Evolutionary conservation across 2,888 invertebrate species (phyloP), one percentile per base, ranked within the genome.

Genomic region (Spisula solida): DNA sequence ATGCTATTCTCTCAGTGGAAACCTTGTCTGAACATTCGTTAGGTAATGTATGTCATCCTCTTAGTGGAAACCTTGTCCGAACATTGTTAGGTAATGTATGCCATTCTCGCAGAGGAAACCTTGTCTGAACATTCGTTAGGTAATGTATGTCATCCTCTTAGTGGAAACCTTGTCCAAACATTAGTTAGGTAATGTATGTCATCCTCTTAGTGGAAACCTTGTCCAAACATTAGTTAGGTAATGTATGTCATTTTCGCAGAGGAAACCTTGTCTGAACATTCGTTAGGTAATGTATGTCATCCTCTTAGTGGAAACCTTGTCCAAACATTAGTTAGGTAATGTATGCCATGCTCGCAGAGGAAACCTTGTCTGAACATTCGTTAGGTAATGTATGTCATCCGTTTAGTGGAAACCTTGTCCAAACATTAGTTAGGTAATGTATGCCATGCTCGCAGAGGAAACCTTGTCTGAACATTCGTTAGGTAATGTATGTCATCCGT

Each of bases 1-100:
- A 66, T 25, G n/a, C n/a, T n/a, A n/a, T n/a, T n/a, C n/a, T n/a
- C n/a, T n/a, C n/a, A n/a, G n/a, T n/a, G n/a, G n/a, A n/a, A n/a
- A 87, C 87, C 70, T 81, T 47, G 14, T 88, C 90, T 0, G 83
- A 86, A 25, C 81, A 83, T 0, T 34, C 75, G 1, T 31, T 56
- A 82, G 91, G 91, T 91, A 82, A 60, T 14, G 25, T 25, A 66
- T 25, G n/a, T n/a, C n/a, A n/a, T n/a, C n/a, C n/a, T n/a, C n/a
- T n/a, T n/a, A n/a, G n/a, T n/a, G n/a, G n/a, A n/a, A n/a, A 87
- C 87, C 70, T 81, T 47, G 14, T 88, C 90, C 0, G 83, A 86
- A 25, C 81, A 83, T 34, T 56, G 1, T 31, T 56, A 82, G 91
- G 91, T 91, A 82, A 60, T 14, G 25, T 25, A 66, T 25, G n/a